Evolutionary conservation across 1,140 invertebrate species (phyloP).

Genomic region (Drosophila teissieri): DNA sequence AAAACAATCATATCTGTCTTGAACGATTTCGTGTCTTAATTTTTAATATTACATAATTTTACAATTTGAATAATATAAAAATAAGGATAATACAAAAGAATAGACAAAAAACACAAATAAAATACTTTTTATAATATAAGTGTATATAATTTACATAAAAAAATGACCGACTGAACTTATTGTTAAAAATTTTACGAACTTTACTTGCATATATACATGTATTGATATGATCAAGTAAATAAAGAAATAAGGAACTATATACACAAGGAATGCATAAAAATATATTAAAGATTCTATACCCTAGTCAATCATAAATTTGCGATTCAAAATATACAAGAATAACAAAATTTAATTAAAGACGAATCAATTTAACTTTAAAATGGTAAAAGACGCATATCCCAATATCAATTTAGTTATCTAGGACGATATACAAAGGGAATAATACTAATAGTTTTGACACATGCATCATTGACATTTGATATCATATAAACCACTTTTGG

Average conservation of each 20-base stretch:
- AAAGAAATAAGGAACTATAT: conserved; percentile 65
- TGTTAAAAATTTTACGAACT: conserved; percentile 84
- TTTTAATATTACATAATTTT: conserved; percentile 71
- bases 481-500: conserved; percentile 30
- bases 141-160: conserved; percentile 80
- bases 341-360: neutral
- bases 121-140: conserved; percentile 71
- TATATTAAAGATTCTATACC: conserved; percentile 78
- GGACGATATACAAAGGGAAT: conserved; percentile 1
- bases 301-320: conserved; percentile 78
- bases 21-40: conserved; percentile 78
- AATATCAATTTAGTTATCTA: conserved; percentile 55
- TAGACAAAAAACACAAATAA: conserved; percentile 45
- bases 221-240: conserved; percentile 83
- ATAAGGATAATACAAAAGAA: conserved; percentile 46
- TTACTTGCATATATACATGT: conserved; percentile 79
- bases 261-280: conserved; percentile 71
- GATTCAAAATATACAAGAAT: conserved; percentile 65
- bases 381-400: conserved; percentile 62
- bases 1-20: conserved; percentile 79
- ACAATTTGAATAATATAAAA: conserved; percentile 44
- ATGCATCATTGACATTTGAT: conserved; percentile 1
- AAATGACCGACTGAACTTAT: conserved; percentile 84
- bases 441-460: neutral
- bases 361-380: conserved; percentile 29